Evolutionary conservation across 2,888 invertebrate genomes (phyloP).

Genomic region (Sabellastarte sp.): DNA sequence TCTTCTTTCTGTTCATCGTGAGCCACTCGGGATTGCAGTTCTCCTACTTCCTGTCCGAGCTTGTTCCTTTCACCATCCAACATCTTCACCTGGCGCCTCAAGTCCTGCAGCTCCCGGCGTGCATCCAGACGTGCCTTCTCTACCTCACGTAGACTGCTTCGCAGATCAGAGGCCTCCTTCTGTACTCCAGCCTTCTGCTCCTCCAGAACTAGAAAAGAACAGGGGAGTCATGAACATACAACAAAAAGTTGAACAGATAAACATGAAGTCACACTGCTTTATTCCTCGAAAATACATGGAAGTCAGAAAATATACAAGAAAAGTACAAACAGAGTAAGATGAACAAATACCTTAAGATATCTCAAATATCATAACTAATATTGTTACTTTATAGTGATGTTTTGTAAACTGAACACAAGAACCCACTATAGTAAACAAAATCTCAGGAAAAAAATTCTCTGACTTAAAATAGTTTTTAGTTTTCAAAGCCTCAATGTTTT

Average conservation of each 20-base stretch:
- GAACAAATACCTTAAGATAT: too few relatives aligned
- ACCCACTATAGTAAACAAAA: too few relatives aligned
- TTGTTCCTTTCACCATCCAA: constrained; percentile 58
- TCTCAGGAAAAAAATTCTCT: too few relatives aligned
- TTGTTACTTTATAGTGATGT: too few relatives aligned
- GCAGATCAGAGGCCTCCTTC: constrained; percentile 73
- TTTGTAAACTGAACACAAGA: too few relatives aligned
- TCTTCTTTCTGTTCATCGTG: constrained; percentile 60
- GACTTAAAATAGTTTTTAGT: too few relatives aligned
- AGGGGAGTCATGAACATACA: neutral
- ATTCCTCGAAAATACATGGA: too few relatives aligned
- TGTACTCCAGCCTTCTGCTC: constrained; percentile 76
- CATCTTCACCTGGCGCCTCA: constrained; percentile 57
- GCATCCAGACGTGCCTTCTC: constrained; percentile 73
- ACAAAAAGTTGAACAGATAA: neutral
- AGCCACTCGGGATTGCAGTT: constrained; percentile 55
- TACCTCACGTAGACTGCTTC: constrained; percentile 71
- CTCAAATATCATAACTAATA: too few relatives aligned
- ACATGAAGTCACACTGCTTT: too few relatives aligned
- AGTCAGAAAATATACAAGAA: too few relatives aligned
- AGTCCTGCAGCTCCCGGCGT: constrained; percentile 69
- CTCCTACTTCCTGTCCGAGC: constrained; percentile 57
- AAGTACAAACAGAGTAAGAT: too few relatives aligned
- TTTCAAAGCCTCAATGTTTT: too few relatives aligned
- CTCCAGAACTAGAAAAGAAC: constrained; percentile 71